These are phyloP conservation scores for Chrysina gloriosa DNA, from an alignment of 2,888 invertebrate genomes.

Conservation along the genomic window DNA sequence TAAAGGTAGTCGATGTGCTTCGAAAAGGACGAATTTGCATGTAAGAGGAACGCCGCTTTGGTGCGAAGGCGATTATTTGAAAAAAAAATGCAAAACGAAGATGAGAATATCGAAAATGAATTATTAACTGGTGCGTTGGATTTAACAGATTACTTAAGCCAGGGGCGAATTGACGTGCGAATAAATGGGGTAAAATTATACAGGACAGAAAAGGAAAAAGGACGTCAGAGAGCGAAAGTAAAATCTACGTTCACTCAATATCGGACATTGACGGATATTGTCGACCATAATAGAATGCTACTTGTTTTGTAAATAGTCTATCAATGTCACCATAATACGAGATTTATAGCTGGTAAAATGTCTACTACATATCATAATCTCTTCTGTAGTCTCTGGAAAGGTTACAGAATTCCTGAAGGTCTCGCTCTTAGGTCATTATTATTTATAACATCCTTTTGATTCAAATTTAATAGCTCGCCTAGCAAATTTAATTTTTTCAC, in stretches of 20 bases:
- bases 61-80: background rate
- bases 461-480: background rate
- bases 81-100: background rate
- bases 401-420: background rate
- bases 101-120: conserved; percentile 1
- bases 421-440: conserved; percentile 3
- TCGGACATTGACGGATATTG: background rate
- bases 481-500: background rate
- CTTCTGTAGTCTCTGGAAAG: background rate
- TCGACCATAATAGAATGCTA: background rate
- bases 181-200: background rate
- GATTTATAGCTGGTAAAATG: background rate
- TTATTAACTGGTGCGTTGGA: background rate
- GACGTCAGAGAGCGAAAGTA: background rate
- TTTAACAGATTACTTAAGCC: conserved; percentile 29
- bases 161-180: background rate
- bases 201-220: background rate
- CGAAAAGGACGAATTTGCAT: background rate
- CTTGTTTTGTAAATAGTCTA: background rate
- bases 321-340: conserved; percentile 1
- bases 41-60: background rate
- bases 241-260: background rate
- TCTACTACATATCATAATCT: conserved; percentile 4
- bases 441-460: conserved; percentile 9
- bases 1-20: background rate